Evolutionary conservation across 2,113 vertebrate genomes (phyloP).

Genomic region (Seriola aureovittata): DNA sequence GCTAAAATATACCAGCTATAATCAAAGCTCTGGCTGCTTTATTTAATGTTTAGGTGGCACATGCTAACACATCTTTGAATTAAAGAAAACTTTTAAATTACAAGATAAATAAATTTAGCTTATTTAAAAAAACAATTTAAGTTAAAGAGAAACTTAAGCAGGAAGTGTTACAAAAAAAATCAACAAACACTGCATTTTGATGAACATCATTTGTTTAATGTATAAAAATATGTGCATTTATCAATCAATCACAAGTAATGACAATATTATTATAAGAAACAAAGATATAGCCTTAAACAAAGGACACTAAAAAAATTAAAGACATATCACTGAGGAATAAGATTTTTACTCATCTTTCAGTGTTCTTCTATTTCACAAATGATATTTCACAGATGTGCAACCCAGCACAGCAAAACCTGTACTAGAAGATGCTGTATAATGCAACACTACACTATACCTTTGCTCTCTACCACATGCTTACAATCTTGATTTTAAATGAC

Average conservation of each 20-base stretch:
- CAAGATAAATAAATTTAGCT: too few species aligned
- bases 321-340: constrained; percentile 8
- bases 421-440: not conserved
- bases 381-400: constrained; percentile 2
- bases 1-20: not conserved
- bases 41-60: not conserved
- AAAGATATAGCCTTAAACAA: constrained; percentile 7
- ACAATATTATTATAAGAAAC: constrained; percentile 26
- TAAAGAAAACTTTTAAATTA: too few species aligned
- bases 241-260: constrained; percentile 29
- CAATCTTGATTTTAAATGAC: constrained; percentile 23
- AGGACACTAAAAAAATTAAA: constrained; percentile 7
- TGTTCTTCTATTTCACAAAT: constrained; percentile 29
- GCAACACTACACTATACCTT: not conserved
- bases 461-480: constrained; percentile 22
- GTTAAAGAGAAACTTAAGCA: not conserved
- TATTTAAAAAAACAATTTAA: not conserved
- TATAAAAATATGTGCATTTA: constrained; percentile 48
- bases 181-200: not conserved
- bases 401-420: constrained; percentile 43
- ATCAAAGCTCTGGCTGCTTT: not conserved
- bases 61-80: too few species aligned
- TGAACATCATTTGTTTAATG: constrained; percentile 44
- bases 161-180: constrained; percentile 2
- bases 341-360: constrained; percentile 15